Percentiles rank a stretch among this genome's conserved stretches.
Conservation (phyloP, 2,888 invertebrate species). For the Ptycholaimellus sp. region DNA sequence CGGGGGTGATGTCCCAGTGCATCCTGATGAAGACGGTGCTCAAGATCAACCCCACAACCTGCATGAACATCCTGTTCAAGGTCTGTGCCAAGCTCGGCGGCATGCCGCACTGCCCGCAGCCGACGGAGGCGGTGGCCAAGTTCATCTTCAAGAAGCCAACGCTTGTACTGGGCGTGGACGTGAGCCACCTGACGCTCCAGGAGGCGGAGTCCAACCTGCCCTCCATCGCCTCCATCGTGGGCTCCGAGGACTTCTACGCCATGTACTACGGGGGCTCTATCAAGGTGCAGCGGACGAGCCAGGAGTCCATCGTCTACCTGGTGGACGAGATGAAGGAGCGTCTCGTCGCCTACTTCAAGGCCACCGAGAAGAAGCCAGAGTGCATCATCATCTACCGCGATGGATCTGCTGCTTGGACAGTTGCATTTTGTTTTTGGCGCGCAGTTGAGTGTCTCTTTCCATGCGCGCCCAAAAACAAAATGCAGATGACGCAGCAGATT, state of each 20-base stretch:
- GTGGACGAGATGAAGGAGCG: too few relatives aligned
- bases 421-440: too few relatives aligned
- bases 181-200: conserved; percentile 64
- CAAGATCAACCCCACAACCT: conserved; percentile 32
- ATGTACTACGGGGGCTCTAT: conserved; percentile 36
- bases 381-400: conserved; percentile 16
- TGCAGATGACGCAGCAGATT: too few relatives aligned
- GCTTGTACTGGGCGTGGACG: conserved; percentile 63
- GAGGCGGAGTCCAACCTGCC: conserved; percentile 31
- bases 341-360: too few relatives aligned
- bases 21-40: conserved; percentile 17
- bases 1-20: conserved; percentile 24
- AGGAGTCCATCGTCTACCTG: conserved; percentile 3
- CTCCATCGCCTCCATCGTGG: conserved; percentile 36
- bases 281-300: conserved; percentile 40
- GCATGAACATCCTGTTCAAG: conserved; percentile 33
- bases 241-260: conserved; percentile 17
- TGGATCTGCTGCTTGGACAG: too few relatives aligned
- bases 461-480: too few relatives aligned
- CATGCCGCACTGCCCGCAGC: too few relatives aligned
- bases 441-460: too few relatives aligned
- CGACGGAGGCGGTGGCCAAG: too few relatives aligned
- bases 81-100: conserved; percentile 49
- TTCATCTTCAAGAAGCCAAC: too few relatives aligned
- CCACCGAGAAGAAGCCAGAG: conserved; percentile 9